Percentiles rank a stretch among this genome's conserved stretches.
These are phyloP conservation scores for Lateolabrax maculatus DNA, from an alignment of 2,797 vertebrate genomes.

Conservation along the genomic window DNA sequence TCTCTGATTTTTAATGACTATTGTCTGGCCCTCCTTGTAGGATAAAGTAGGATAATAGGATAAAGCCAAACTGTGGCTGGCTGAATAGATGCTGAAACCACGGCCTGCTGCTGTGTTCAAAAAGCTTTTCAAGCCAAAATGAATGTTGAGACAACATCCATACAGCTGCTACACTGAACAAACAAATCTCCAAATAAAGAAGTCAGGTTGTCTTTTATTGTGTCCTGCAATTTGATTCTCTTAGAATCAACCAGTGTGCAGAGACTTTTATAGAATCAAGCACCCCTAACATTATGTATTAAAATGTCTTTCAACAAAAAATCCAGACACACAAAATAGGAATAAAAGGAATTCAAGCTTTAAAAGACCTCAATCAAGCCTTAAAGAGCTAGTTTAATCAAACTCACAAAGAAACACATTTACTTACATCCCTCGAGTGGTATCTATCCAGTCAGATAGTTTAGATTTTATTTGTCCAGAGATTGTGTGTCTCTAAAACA, in stretches of 20 bases:
- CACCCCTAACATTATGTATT: too few relatives aligned
- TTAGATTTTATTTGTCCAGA: not conserved
- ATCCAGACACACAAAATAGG: too few relatives aligned
- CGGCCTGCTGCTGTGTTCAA: not conserved
- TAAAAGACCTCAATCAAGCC: too few relatives aligned
- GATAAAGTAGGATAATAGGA: not conserved
- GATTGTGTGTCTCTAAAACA: not conserved
- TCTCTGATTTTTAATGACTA: not conserved
- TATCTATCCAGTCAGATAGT: not conserved
- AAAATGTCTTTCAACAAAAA: too few relatives aligned
- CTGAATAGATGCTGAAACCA: not conserved
- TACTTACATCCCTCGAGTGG: too few relatives aligned
- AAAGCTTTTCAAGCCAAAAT: not conserved
- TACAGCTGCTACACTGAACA: not conserved
- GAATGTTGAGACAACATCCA: not conserved
- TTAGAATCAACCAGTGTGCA: not conserved
- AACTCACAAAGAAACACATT: not conserved
- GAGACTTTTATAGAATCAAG: not conserved
- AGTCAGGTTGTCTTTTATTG: not conserved
- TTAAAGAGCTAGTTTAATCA: too few relatives aligned
- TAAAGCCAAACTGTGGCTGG: not conserved
- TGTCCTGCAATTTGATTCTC: not conserved
- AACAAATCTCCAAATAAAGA: not conserved
- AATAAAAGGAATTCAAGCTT: too few relatives aligned
- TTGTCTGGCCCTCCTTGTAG: conserved; percentile 2